A percentile compares a stretch with the other conserved stretches of the same genome.
phyloP scores from a whole-genome alignment of 2,113 vertebrate genomes.

The Puntigrus tetrazona region DNA sequence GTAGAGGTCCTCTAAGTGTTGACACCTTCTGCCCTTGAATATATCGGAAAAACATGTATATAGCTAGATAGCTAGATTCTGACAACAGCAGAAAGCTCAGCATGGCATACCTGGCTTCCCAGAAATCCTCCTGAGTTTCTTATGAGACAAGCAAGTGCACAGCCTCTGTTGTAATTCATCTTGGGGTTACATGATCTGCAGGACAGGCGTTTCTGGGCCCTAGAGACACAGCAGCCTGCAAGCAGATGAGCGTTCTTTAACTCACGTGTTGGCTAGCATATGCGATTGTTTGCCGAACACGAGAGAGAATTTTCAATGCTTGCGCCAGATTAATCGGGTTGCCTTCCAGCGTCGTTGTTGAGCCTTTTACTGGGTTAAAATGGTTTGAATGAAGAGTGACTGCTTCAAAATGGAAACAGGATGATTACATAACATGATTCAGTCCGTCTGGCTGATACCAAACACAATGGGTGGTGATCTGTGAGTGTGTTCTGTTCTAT shows the following conservation, averaged over 20 bases:
- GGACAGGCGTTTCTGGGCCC: neutral
- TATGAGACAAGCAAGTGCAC: slow-evolving; percentile 41
- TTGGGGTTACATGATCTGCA: slow-evolving; percentile 33
- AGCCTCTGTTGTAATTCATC: slow-evolving; percentile 6
- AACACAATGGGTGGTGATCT: neutral
- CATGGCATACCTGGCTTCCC: slow-evolving; percentile 38
- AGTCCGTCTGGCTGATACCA: neutral
- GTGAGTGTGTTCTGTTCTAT: too few relatives aligned
- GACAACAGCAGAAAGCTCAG: slow-evolving; percentile 19
- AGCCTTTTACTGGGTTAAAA: slow-evolving; percentile 26
- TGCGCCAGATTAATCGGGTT: neutral
- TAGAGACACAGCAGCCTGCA: neutral
- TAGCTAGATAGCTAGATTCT: slow-evolving; percentile 35
- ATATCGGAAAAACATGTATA: slow-evolving; percentile 46
- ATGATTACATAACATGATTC: neutral
- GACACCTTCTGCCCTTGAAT: slow-evolving; percentile 38
- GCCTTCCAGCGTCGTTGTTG: slow-evolving; percentile 8
- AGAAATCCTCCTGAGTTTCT: slow-evolving; percentile 29
- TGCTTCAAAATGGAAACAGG: slow-evolving; percentile 25
- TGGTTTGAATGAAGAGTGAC: slow-evolving; percentile 9
- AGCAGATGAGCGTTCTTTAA: slow-evolving; percentile 4
- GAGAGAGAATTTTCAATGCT: slow-evolving; percentile 2
- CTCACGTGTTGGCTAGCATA: neutral
- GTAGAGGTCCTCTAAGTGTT: neutral
- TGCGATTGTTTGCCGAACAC: neutral